A percentile compares a stretch with the other conserved stretches of the same genome.
Conservation (phyloP, 2,113 vertebrate genomes). For the Campylomormyrus tamandua region DNA sequence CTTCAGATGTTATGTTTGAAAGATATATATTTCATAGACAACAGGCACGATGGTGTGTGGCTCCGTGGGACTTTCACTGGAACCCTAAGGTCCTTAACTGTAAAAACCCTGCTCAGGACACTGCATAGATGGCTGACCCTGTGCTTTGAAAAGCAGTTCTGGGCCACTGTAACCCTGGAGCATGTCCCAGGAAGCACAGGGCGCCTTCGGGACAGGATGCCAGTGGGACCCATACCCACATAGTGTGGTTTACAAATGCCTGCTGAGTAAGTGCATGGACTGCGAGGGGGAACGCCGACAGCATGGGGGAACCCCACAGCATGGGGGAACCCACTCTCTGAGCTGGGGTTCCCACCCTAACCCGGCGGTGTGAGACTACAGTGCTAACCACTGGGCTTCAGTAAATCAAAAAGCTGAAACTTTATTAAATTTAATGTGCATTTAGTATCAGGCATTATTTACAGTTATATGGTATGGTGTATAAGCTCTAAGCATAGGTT, state of each 20-base stretch:
- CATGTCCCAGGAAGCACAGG: neutral
- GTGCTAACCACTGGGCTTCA: neutral
- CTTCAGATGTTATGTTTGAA: slow-evolving; percentile 1
- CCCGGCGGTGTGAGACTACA: neutral
- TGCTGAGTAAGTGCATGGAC: neutral
- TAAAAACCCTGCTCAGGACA: neutral
- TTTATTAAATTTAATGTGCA: slow-evolving; percentile 3
- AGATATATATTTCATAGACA: slow-evolving; percentile 16
- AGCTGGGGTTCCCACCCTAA: neutral
- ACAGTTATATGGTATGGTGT: neutral
- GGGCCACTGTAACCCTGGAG: neutral
- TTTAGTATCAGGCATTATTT: neutral
- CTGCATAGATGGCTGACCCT: neutral
- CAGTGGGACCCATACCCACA: neutral
- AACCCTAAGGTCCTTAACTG: neutral
- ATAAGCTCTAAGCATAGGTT: slow-evolving; percentile 4
- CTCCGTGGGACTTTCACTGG: neutral
- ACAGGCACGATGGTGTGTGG: neutral
- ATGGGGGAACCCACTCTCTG: neutral
- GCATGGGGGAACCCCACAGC: neutral
- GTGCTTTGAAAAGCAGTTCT: neutral
- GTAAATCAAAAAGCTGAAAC: neutral
- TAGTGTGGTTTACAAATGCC: neutral
- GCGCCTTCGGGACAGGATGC: neutral
- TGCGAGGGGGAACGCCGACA: neutral